Evolutionary conservation across 2,113 vertebrate genomes (phyloP).

Genomic region (Bucco capensis): DNA sequence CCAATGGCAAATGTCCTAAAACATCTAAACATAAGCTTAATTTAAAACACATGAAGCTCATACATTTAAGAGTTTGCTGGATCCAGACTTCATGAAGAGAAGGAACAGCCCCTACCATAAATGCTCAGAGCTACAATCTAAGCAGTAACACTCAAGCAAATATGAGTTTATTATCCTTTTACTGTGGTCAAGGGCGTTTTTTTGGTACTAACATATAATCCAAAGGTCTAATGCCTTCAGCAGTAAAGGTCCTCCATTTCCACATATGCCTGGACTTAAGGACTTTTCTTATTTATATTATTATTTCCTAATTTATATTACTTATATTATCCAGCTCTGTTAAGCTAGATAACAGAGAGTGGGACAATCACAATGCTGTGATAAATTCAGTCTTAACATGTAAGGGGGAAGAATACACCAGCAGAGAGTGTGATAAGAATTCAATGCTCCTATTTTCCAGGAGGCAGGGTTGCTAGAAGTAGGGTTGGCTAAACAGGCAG

Average conservation of each 20-base stretch:
- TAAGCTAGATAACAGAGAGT: background rate
- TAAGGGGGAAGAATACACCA: background rate
- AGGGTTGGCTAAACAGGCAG: background rate
- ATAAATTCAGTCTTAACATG: background rate
- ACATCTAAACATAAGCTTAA: slow-evolving; percentile 11
- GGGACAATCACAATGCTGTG: background rate
- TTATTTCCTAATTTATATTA: background rate
- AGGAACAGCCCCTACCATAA: background rate
- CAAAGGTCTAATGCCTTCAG: background rate
- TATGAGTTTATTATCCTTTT: background rate
- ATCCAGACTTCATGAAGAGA: background rate
- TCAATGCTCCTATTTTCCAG: background rate
- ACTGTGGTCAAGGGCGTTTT: background rate
- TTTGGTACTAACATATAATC: background rate
- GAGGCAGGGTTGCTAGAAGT: background rate
- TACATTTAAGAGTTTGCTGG: background rate
- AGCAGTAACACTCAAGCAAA: background rate
- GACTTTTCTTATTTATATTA: background rate
- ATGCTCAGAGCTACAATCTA: background rate
- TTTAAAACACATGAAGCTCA: slow-evolving; percentile 14
- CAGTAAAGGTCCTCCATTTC: background rate
- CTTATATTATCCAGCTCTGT: background rate
- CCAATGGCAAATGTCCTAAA: slow-evolving; percentile 25
- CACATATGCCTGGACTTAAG: background rate
- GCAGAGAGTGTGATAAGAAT: background rate